phyloP scores from a whole-genome alignment of 2,113 vertebrate species.

The Hydrochoerus hydrochaeris region DNA sequence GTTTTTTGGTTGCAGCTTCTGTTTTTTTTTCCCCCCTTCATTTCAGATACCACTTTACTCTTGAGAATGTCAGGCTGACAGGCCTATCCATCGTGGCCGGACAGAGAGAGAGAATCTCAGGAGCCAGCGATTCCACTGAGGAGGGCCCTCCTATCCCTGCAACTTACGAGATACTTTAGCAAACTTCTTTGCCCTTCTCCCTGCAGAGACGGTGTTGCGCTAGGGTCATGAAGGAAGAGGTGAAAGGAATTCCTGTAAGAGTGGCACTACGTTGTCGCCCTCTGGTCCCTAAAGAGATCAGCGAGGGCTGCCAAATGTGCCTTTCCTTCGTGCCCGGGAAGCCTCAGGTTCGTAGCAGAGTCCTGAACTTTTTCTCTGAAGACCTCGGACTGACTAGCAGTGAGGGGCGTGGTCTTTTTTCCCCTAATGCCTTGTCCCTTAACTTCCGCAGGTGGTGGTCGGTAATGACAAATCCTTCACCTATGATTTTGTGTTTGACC shows the following conservation, averaged over 20 bases:
- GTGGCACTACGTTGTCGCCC: constrained; percentile 96
- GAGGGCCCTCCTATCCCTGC: not conserved
- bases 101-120: not conserved
- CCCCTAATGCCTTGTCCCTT: not conserved
- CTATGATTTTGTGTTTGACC: constrained; percentile 96
- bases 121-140: not conserved
- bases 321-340: constrained; percentile 94
- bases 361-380: not conserved
- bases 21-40: not conserved
- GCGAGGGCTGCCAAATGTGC: constrained; percentile 94
- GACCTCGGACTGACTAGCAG: constrained; percentile 10
- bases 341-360: constrained; percentile 88
- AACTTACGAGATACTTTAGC: not conserved
- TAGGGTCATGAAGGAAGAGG: constrained; percentile 90
- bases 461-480: constrained; percentile 95
- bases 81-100: not conserved
- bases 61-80: not conserved
- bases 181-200: not conserved
- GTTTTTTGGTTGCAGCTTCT: not conserved
- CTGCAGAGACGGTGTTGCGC: not conserved
- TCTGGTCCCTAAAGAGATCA: constrained; percentile 91
- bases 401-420: constrained; percentile 45
- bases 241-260: constrained; percentile 93
- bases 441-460: constrained; percentile 91
- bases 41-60: not conserved